phyloP scores from a whole-genome alignment of 1,140 invertebrate species.

The Drosophila nigrodunni region DNA sequence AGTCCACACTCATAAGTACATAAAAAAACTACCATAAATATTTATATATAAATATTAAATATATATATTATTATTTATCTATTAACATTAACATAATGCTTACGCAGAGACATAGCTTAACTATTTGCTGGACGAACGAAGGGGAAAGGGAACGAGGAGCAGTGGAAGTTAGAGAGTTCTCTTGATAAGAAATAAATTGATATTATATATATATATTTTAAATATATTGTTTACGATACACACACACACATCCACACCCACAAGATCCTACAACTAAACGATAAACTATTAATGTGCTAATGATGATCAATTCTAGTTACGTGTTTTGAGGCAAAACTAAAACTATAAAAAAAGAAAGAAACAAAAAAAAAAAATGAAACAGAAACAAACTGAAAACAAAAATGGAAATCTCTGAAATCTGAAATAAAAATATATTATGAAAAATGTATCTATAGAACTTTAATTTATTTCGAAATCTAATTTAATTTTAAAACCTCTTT shows the following conservation, averaged over 20 bases:
- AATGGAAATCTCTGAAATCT: constrained; percentile 38
- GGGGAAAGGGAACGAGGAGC: background rate
- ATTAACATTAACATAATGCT: constrained; percentile 26
- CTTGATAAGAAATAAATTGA: constrained; percentile 44
- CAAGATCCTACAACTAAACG: constrained; percentile 19
- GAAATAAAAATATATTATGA: constrained; percentile 52
- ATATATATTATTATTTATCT: constrained; percentile 16
- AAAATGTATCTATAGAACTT: background rate
- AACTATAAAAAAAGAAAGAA: constrained; percentile 28
- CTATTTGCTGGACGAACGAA: constrained; percentile 11
- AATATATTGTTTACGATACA: constrained; percentile 12
- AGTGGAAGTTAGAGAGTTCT: background rate
- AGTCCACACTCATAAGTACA: constrained; percentile 50
- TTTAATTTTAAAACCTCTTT: too few species aligned
- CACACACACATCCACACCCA: background rate
- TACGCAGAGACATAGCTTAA: constrained; percentile 29
- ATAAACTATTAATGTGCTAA: constrained; percentile 52
- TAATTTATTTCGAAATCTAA: too few species aligned
- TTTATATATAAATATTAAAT: constrained; percentile 8
- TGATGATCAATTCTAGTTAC: constrained; percentile 66
- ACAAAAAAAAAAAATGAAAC: constrained; percentile 44
- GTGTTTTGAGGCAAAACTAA: constrained; percentile 39
- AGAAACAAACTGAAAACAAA: constrained; percentile 37
- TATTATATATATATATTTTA: constrained; percentile 1
- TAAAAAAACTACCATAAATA: constrained; percentile 13